Conservation (phyloP, 2,888 invertebrate species). For the Heterodera filipjevi region DNA sequence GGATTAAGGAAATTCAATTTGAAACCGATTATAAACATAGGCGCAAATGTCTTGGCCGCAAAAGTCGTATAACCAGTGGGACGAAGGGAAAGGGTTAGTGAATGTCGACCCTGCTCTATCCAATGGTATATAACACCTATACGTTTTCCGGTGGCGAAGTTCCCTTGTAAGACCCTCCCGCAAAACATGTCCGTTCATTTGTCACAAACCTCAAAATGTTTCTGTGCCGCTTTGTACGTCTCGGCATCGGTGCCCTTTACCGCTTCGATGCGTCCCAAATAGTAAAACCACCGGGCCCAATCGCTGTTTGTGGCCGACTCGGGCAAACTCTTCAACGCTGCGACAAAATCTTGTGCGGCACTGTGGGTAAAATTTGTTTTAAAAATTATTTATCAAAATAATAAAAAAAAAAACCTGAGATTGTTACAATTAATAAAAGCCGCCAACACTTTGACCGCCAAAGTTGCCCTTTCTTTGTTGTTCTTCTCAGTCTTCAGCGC, state of each 20-base stretch:
- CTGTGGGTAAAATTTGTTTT: constrained; percentile 71
- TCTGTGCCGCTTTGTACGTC: constrained; percentile 22
- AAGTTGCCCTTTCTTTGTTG: neutral
- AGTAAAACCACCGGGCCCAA: constrained; percentile 95
- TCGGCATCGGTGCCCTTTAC: constrained; percentile 68
- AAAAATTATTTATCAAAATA: too few species aligned
- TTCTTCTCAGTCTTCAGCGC: neutral
- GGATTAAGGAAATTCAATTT: too few species aligned
- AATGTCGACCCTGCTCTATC: too few species aligned
- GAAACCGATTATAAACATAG: too few species aligned
- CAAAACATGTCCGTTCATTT: too few species aligned
- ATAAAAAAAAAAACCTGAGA: constrained; percentile 7
- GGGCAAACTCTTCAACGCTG: constrained; percentile 83
- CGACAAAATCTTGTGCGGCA: constrained; percentile 92
- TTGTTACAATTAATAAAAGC: neutral
- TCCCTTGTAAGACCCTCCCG: too few species aligned
- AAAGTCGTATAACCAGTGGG: too few species aligned
- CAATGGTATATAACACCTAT: too few species aligned
- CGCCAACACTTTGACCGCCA: neutral
- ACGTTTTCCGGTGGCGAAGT: too few species aligned
- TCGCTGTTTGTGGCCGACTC: constrained; percentile 97
- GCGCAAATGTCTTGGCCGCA: too few species aligned
- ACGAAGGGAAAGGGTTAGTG: too few species aligned
- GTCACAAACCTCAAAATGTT: constrained; percentile 41
- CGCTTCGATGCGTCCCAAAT: constrained; percentile 92